These are phyloP conservation scores for Amiota communis DNA, from an alignment of 2,888 invertebrate species.

Conservation along the genomic window DNA sequence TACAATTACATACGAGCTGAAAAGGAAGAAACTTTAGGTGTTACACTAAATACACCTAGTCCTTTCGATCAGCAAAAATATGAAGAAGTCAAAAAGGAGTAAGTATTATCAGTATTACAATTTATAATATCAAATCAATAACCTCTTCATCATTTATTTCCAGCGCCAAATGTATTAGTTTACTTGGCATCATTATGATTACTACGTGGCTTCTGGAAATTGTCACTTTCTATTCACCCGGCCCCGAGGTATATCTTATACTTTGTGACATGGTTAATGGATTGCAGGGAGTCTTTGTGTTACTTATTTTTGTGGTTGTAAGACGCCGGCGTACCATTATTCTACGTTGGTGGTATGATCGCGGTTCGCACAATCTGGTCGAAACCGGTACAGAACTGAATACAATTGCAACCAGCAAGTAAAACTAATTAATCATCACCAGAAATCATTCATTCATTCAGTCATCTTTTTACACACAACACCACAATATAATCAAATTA, in stretches of 20 bases:
- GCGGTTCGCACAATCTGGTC: slow-evolving; percentile 67
- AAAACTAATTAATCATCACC: no score
- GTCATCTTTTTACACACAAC: no score
- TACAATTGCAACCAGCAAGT: slow-evolving; percentile 32
- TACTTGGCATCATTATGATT: slow-evolving; percentile 80
- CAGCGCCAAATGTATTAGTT: slow-evolving; percentile 70
- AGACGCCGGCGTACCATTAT: slow-evolving; percentile 68
- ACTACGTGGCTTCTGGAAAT: slow-evolving; percentile 83
- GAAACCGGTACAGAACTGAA: slow-evolving; percentile 53
- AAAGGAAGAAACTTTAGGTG: slow-evolving; percentile 34
- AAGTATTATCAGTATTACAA: slow-evolving; percentile 41
- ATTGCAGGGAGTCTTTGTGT: slow-evolving; percentile 80
- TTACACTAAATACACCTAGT: neutral
- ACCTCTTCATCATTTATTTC: neutral
- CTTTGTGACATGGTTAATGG: slow-evolving; percentile 81
- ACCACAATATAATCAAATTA: no score
- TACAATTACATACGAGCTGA: slow-evolving; percentile 43
- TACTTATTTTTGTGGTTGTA: slow-evolving; percentile 77
- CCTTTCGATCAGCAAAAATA: slow-evolving; percentile 60
- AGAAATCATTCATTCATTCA: no score
- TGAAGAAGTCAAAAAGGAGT: slow-evolving; percentile 70
- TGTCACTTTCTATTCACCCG: slow-evolving; percentile 75
- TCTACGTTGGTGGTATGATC: slow-evolving; percentile 71
- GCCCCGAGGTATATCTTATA: slow-evolving; percentile 74
- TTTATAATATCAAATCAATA: neutral